Evolutionary conservation across 2,888 invertebrate genomes (phyloP).

Genomic region (Coelinius sp.): DNA sequence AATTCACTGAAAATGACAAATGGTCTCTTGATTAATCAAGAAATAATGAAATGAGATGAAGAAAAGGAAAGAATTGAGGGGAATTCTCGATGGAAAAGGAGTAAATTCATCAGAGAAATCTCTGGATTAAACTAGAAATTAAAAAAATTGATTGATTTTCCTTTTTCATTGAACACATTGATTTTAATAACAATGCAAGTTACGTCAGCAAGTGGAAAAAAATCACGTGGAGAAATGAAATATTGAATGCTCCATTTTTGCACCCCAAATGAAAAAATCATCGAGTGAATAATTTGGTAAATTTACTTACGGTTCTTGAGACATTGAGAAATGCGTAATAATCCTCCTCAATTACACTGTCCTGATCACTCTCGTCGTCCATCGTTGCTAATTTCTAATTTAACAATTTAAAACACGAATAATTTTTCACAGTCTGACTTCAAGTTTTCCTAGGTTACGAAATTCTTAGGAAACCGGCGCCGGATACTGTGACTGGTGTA

Average conservation of each 20-base stretch:
- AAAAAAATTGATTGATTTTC: background rate
- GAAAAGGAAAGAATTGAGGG: background rate
- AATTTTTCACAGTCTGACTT: constrained; percentile 37
- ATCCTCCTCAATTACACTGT: constrained; percentile 81
- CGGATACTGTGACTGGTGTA: constrained; percentile 8
- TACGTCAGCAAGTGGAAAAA: background rate
- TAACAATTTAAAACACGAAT: constrained; percentile 23
- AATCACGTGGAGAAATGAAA: constrained; percentile 37
- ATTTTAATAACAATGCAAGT: constrained; percentile 6
- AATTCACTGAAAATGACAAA: background rate
- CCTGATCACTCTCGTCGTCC: constrained; percentile 80
- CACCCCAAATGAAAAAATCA: background rate
- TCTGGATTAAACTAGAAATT: background rate
- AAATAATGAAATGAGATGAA: no score
- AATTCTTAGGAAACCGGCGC: constrained; percentile 43
- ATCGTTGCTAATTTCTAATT: constrained; percentile 65
- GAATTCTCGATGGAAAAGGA: background rate
- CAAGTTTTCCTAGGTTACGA: constrained; percentile 61
- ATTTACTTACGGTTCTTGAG: constrained; percentile 81
- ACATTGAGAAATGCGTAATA: constrained; percentile 91
- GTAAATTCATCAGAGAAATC: background rate
- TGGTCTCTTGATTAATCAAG: background rate
- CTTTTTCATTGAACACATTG: background rate
- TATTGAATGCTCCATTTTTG: constrained; percentile 19
- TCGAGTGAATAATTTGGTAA: background rate